These are phyloP conservation scores for Hapalemur alaotrensis DNA, from an alignment of 2,797 vertebrate genomes.

Conservation along the genomic window DNA sequence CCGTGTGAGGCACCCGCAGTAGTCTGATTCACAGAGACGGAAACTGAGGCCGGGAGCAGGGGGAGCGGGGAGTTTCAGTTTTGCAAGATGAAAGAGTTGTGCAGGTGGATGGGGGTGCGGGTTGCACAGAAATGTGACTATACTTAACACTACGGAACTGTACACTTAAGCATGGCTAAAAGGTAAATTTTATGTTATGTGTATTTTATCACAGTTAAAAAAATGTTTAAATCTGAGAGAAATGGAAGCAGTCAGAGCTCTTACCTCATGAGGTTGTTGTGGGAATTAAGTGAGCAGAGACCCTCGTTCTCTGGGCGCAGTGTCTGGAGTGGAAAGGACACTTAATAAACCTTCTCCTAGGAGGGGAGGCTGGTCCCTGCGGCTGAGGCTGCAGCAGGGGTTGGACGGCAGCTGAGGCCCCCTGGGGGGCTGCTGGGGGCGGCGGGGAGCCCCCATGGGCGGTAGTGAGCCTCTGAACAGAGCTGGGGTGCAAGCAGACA, in stretches of 20 bases:
- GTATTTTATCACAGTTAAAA: not conserved
- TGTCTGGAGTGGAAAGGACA: not conserved
- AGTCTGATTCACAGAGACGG: not conserved
- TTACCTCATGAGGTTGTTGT: not conserved
- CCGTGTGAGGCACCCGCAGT: not conserved
- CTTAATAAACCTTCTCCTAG: too few species aligned
- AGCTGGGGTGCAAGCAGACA: fast-evolving
- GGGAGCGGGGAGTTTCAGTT: not conserved
- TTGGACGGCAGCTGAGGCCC: not conserved
- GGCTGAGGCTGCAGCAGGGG: not conserved
- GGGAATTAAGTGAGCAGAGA: not conserved
- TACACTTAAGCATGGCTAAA: not conserved
- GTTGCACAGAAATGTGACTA: fast-evolving
- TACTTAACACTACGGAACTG: too few species aligned
- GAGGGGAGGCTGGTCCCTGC: too few species aligned
- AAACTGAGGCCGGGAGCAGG: not conserved
- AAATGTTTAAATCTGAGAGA: not conserved
- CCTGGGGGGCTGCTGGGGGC: not conserved
- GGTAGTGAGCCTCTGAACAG: not conserved
- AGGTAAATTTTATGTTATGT: not conserved
- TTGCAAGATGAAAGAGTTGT: not conserved
- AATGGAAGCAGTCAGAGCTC: not conserved
- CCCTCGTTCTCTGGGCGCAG: fast-evolving
- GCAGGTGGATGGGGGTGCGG: not conserved
- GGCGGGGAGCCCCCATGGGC: fast-evolving